phyloP scores from a whole-genome alignment of 2,113 vertebrate genomes.

The Aythya baeri region DNA sequence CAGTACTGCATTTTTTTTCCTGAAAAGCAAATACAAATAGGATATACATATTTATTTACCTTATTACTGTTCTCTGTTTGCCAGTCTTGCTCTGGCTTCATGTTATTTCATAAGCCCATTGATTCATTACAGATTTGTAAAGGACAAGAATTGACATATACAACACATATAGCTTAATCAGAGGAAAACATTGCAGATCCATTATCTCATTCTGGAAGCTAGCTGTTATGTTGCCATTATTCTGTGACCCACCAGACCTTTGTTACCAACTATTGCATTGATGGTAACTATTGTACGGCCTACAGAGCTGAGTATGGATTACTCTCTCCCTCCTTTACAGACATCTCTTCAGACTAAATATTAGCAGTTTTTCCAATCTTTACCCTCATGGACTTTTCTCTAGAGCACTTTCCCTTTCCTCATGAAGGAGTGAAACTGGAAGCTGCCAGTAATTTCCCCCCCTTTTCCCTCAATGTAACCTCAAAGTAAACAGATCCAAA shows the following conservation, averaged over 20 bases:
- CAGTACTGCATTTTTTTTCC: not conserved
- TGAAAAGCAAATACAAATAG: not conserved
- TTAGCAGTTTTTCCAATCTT: not conserved
- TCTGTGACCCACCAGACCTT: not conserved
- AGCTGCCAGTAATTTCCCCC: not conserved
- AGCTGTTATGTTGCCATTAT: not conserved
- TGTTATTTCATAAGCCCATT: not conserved
- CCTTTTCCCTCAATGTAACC: too few relatives aligned
- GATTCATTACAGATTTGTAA: not conserved
- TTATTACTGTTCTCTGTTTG: not conserved
- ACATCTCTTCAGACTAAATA: not conserved
- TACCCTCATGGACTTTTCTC: not conserved
- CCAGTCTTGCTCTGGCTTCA: not conserved
- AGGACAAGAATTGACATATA: not conserved
- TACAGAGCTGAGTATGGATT: not conserved
- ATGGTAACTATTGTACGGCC: not conserved
- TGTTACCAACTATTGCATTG: not conserved
- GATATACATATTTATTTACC: not conserved
- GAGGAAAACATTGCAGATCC: not conserved
- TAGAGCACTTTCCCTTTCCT: not conserved
- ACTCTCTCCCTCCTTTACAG: not conserved
- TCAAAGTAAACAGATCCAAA: not conserved
- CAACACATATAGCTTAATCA: not conserved
- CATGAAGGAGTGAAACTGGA: not conserved
- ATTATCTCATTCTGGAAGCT: not conserved